Conservation (phyloP, 2,888 invertebrate genomes). For the Heliconius ismenius region DNA sequence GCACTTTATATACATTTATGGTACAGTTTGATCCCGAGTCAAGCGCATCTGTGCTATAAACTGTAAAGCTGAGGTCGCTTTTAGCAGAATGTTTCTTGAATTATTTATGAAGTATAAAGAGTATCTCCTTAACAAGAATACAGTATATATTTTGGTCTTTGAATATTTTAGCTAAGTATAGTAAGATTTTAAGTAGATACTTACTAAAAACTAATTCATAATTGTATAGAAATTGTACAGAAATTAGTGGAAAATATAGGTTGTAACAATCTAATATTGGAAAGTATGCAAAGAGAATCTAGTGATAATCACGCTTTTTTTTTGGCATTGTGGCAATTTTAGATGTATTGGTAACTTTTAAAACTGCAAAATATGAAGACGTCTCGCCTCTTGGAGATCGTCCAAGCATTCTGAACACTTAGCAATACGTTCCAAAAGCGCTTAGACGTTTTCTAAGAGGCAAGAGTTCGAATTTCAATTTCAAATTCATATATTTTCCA, state of each 20-base stretch:
- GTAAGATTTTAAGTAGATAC: not conserved
- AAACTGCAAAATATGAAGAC: no score
- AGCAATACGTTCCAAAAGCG: no score
- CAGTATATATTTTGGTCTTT: constrained; percentile 7
- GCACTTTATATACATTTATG: constrained; percentile 27
- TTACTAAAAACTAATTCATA: not conserved
- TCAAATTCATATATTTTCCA: no score
- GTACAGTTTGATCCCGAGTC: constrained; percentile 42
- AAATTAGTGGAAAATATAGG: no score
- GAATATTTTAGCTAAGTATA: not conserved
- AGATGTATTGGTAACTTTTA: no score
- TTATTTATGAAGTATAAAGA: constrained; percentile 38
- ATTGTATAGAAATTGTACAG: no score
- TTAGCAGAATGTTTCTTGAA: constrained; percentile 39
- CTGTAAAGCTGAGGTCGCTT: constrained; percentile 41
- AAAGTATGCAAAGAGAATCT: not conserved
- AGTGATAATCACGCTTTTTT: not conserved
- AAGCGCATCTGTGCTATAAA: constrained; percentile 35
- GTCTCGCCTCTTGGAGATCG: no score
- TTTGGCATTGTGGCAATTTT: no score
- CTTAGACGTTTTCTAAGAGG: no score
- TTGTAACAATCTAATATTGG: not conserved
- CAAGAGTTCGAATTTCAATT: no score
- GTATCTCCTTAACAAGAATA: constrained; percentile 23
- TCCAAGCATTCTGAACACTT: no score